Conservation (phyloP, 2,888 invertebrate genomes). For the Erebia ligea region DNA sequence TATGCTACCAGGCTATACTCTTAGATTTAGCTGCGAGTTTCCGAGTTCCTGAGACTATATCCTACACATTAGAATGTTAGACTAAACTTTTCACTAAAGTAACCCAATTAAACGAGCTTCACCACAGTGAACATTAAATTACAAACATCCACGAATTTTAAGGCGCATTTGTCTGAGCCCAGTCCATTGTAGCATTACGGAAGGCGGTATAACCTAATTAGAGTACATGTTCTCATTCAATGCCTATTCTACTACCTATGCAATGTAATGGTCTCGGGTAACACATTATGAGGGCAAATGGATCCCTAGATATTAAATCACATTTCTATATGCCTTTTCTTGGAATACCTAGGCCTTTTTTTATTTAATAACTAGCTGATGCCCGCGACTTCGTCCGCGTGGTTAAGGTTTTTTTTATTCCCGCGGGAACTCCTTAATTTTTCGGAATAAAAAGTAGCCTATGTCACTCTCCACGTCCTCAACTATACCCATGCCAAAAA, state of each 20-base stretch:
- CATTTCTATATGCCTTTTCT: constrained; percentile 31
- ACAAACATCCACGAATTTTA: constrained; percentile 26
- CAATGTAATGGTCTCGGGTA: constrained; percentile 21
- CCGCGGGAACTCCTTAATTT: no score
- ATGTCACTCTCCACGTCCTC: no score
- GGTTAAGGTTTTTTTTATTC: no score
- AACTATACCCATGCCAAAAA: no score
- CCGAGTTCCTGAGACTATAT: neutral
- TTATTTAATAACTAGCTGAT: no score
- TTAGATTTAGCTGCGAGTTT: no score
- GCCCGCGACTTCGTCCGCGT: no score
- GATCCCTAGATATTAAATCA: constrained; percentile 30
- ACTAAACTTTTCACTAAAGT: constrained; percentile 2
- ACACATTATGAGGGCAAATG: constrained; percentile 9
- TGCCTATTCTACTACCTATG: constrained; percentile 7
- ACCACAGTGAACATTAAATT: constrained; percentile 21
- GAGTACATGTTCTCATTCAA: constrained; percentile 26
- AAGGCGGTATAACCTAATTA: constrained; percentile 37
- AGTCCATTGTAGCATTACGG: constrained; percentile 29
- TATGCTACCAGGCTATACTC: no score
- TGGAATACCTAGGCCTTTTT: constrained; percentile 30
- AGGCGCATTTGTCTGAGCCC: constrained; percentile 30
- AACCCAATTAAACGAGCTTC: constrained; percentile 5
- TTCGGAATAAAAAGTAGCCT: no score
- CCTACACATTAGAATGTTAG: neutral